Evolutionary conservation across 2,888 invertebrate genomes (phyloP), one percentile per base, ranked within the genome.

Genomic region (Apamea anceps): DNA sequence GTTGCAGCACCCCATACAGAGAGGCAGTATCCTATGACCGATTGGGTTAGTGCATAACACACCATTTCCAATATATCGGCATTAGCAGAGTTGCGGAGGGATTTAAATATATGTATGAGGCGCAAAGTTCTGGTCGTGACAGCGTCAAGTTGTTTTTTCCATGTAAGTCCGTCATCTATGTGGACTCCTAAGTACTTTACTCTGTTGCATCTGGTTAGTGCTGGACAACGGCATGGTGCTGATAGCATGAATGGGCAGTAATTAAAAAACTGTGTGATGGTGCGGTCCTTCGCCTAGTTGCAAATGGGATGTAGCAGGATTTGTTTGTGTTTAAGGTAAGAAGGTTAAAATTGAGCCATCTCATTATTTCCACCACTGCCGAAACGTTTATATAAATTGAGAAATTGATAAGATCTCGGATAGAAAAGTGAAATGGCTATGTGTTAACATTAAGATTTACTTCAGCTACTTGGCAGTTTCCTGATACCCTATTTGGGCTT

Each of bases 401-500:
- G 28, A 62, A 51, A 28, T 62, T 51, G 70, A 25, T 51, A 15
- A 70, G 32, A 70, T 32, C 13, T 28, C 21, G 32, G 28, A 70
- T 51, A 13, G 7, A 28, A 51, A 51, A 70, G 32, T 32, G 32
- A 13, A 21, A 25, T 51, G 21, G 28, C 28, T 21, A 48, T 68
- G 21, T 21, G 32, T 25, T 48, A 28, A 54, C 28, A 70, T n/a
- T 60, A n/a, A 13, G 60, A n/a, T 60, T 48, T 28, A 28, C 3
- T 48, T 70, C 12, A 21, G 32, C 32, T 57, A 42, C n/a, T 57
- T 57, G 32, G 32, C n/a, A 18, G 25, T 72, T 57, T n/a, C 72
- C 18, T 12, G 1, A n/a, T 57, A 72, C 10, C 37, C 15, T 25
- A 86, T 75, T 83, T 89, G 87, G 5, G 77, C 74, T 8, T 87